phyloP scores from a whole-genome alignment of 2,888 invertebrate genomes.

The Amphipoea lucens region DNA sequence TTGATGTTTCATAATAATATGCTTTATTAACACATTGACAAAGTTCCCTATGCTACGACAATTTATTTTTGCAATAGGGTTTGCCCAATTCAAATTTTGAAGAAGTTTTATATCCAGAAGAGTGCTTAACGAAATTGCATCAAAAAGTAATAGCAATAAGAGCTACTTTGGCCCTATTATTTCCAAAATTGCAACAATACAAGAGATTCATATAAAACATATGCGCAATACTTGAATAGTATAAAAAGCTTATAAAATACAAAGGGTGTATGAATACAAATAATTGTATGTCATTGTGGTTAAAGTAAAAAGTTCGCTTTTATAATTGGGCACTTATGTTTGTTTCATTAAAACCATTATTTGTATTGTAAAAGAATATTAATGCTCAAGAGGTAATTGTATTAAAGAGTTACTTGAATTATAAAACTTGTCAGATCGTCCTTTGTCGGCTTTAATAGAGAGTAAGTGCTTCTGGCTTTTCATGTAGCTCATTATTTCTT shows the following conservation, averaged over 20 bases:
- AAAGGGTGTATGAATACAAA: constrained; percentile 64
- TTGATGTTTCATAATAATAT: background rate
- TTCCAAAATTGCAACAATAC: constrained; percentile 47
- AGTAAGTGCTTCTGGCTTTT: background rate
- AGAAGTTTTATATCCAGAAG: background rate
- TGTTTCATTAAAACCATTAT: constrained; percentile 67
- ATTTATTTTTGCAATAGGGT: constrained; percentile 9
- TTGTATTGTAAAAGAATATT: constrained; percentile 61
- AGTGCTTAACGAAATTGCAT: background rate
- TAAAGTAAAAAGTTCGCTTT: constrained; percentile 62
- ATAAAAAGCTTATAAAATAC: constrained; percentile 73
- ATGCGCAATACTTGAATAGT: constrained; percentile 79
- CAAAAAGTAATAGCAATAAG: fast-evolving
- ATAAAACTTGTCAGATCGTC: constrained; percentile 43
- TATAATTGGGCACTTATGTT: constrained; percentile 72
- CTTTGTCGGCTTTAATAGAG: constrained; percentile 12
- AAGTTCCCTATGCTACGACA: background rate
- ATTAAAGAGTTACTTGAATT: constrained; percentile 45
- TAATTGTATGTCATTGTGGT: constrained; percentile 81
- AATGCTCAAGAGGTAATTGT: constrained; percentile 58
- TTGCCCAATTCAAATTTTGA: background rate
- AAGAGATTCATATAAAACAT: constrained; percentile 75
- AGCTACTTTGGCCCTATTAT: background rate
- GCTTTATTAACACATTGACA: fast-evolving
- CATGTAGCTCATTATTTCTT: background rate